phyloP scores from a whole-genome alignment of 2,113 vertebrate genomes.

The Zosterops japonicus region DNA sequence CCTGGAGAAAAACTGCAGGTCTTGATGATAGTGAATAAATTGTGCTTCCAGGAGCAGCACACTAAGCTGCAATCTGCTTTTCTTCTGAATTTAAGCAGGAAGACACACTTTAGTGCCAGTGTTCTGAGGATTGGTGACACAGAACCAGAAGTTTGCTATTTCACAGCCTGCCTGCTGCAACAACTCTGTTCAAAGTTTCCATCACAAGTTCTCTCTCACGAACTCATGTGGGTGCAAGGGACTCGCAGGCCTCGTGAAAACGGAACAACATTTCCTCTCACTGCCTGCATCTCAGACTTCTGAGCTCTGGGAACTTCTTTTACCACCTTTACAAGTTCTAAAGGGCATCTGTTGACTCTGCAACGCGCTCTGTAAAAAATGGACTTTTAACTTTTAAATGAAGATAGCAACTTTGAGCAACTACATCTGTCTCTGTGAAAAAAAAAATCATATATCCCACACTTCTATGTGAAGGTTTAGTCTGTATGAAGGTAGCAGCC shows the following conservation, averaged over 20 bases:
- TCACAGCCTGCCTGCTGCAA: not conserved
- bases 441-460: slow-evolving; percentile 36
- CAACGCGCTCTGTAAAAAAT: not conserved
- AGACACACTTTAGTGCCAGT: not conserved
- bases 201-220: not conserved
- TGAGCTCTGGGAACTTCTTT: not conserved
- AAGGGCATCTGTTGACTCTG: slow-evolving; percentile 9
- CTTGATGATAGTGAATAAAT: not conserved
- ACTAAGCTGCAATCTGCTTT: not conserved
- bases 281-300: not conserved
- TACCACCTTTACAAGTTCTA: slow-evolving; percentile 9
- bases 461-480: slow-evolving; percentile 18
- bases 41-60: not conserved
- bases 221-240: not conserved
- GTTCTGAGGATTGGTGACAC: accelerated
- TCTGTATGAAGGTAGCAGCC: slow-evolving; percentile 32
- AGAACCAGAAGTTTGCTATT: not conserved
- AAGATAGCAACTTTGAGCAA: not conserved
- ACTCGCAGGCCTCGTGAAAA: not conserved
- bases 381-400: not conserved
- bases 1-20: not conserved
- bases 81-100: not conserved
- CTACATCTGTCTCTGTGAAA: not conserved
- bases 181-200: not conserved
- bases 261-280: not conserved